Base-by-base conservation (phyloP, 1,140 invertebrate species). In the Drosophila sp. region DNA sequence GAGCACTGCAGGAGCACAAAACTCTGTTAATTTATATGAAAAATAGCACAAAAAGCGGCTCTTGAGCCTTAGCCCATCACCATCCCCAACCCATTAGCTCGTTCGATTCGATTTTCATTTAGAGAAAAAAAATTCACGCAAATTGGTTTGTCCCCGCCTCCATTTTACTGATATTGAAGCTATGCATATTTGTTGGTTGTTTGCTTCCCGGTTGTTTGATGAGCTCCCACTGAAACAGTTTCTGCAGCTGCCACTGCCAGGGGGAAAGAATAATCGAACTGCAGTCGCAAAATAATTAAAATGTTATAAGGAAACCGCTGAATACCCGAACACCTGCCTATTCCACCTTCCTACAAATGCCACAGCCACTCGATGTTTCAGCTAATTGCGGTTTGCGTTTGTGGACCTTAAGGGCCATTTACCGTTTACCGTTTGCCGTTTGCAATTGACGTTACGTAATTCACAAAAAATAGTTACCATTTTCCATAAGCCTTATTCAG, bases 21-120 rank as follows among this genome's bases (percentile, higher is more conserved):
- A 65, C 72, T 86, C 76, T 27, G 58, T 87, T 69, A 66, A 87
- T 82, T 89, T 89, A 62, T 82, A 73, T 82, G 71, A 89, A 84
- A 87, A 87, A 76, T n/a, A 64, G 72, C 59, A 75, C 36, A 71
- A 64, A 63, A 58, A 71, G 51, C 66, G 58, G 50, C 70, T 59
- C 67, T 72, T 64, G 18, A 62, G 51, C 27, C 40, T 32, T 25
- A 29, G 1, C n/a, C 16, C 1, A 3, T 11, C n/a, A n/a, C n/a
- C n/a, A n/a, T n/a, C n/a, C n/a, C n/a, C n/a, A n/a, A n/a, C 2
- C n/a, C 34, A 38, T 43, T 50, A 45, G 41, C 34, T 36, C 27
- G 16, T 61, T 48, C 27, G 16, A 56, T 48, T 56, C 40, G 32
- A 58, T 66, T 61, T 51, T 59, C n/a, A 38, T 32, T 25, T 18